Evolutionary conservation across 2,888 invertebrate genomes (phyloP).

Genomic region (Clusia tigrina): DNA sequence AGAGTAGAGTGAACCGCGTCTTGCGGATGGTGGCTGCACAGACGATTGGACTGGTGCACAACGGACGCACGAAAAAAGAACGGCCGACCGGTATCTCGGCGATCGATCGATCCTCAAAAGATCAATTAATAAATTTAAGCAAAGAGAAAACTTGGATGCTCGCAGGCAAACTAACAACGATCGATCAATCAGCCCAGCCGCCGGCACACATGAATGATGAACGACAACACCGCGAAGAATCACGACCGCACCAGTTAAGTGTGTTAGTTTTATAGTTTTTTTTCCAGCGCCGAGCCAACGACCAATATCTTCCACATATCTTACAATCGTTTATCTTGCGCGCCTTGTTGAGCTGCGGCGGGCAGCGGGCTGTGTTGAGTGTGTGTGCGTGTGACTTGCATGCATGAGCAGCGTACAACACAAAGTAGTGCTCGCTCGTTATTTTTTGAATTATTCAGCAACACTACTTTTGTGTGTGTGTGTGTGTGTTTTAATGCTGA

Average conservation of each 20-base stretch:
- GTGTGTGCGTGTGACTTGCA: conserved; percentile 3
- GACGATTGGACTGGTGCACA: too few species aligned
- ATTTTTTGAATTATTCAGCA: conserved; percentile 24
- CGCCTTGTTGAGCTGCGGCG: conserved; percentile 6
- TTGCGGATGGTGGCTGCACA: too few species aligned
- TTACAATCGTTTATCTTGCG: conserved; percentile 26
- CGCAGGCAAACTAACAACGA: background rate
- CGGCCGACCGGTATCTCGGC: background rate
- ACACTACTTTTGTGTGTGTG: background rate
- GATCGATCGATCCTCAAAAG: background rate
- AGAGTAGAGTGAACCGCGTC: background rate
- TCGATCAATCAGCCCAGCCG: conserved; percentile 36
- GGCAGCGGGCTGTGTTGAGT: conserved; percentile 26
- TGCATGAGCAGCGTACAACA: conserved; percentile 18
- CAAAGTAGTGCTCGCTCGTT: conserved; percentile 31
- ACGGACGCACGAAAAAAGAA: background rate
- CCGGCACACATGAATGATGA: conserved; percentile 52
- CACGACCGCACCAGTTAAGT: conserved; percentile 40
- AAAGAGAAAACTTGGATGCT: background rate
- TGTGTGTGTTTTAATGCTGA: too few species aligned
- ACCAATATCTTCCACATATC: too few species aligned
- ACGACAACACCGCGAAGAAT: conserved; percentile 47
- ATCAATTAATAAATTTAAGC: background rate
- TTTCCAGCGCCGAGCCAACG: conserved; percentile 26
- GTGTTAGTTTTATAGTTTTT: conserved; percentile 61